These are phyloP conservation scores for Zeugodacus cucurbitae DNA, from an alignment of 1,140 invertebrate species.

Conservation along the genomic window DNA sequence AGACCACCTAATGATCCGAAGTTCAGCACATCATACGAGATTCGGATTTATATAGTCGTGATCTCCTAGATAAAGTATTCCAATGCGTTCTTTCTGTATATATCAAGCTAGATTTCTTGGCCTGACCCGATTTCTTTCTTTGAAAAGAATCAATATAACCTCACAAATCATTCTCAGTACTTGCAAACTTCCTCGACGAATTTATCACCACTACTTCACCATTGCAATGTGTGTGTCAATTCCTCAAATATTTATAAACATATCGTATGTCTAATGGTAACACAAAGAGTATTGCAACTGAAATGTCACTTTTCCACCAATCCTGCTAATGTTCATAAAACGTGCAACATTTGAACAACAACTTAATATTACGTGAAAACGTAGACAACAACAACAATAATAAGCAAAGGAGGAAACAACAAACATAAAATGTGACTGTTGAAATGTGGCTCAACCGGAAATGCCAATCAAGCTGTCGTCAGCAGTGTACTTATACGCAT, in stretches of 20 bases:
- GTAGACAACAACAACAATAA: no score
- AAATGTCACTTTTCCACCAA: not conserved
- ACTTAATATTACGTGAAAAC: not conserved
- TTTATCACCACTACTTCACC: not conserved
- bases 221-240: not conserved
- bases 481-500: not conserved
- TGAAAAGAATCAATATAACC: not conserved
- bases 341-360: not conserved
- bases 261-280: not conserved
- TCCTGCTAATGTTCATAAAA: not conserved
- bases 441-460: not conserved
- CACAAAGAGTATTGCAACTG: not conserved
- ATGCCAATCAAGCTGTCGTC: constrained; percentile 22
- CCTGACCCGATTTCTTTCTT: no score
- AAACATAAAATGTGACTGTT: not conserved
- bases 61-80: no score
- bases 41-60: no score
- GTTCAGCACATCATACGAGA: no score
- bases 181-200: no score
- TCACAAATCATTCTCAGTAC: no score
- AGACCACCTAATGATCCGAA: no score
- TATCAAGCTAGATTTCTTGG: not conserved
- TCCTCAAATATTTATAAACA: not conserved
- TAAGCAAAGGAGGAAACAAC: not conserved
- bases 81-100: no score